phyloP scores from a whole-genome alignment of 2,797 vertebrate species.

The Mycteria americana region DNA sequence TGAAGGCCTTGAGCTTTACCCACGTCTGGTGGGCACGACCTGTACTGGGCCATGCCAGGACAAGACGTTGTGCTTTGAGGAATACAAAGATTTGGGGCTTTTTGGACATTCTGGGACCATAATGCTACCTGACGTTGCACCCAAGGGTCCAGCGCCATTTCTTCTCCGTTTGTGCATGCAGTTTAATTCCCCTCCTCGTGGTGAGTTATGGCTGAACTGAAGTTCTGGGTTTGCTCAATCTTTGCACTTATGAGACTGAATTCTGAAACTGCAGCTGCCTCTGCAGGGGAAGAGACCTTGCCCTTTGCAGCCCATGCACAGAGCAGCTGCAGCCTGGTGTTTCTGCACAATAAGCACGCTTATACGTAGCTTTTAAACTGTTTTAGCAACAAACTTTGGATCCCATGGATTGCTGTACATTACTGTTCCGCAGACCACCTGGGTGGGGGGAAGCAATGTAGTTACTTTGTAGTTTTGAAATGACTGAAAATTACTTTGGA shows the following conservation, averaged over 20 bases:
- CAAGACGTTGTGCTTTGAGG: background rate
- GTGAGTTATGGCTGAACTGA: background rate
- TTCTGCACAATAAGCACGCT: background rate
- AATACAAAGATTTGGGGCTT: background rate
- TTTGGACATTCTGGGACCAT: background rate
- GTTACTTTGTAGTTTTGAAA: background rate
- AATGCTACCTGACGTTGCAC: no score
- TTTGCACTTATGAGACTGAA: background rate
- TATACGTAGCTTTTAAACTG: background rate
- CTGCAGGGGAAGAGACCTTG: background rate
- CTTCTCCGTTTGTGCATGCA: fast-evolving
- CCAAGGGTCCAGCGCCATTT: background rate
- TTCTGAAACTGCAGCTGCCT: background rate
- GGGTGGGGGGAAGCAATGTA: background rate
- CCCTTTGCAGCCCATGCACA: no score
- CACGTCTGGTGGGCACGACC: background rate
- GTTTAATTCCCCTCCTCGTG: background rate
- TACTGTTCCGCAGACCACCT: background rate
- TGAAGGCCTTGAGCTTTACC: background rate
- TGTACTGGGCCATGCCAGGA: background rate
- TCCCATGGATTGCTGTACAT: background rate
- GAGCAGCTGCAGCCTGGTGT: background rate
- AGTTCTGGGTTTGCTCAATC: background rate
- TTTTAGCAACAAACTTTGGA: background rate
- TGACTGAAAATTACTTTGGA: background rate